phyloP scores from a whole-genome alignment of 1,140 invertebrate species.

The Thaumatotibia leucotreta region DNA sequence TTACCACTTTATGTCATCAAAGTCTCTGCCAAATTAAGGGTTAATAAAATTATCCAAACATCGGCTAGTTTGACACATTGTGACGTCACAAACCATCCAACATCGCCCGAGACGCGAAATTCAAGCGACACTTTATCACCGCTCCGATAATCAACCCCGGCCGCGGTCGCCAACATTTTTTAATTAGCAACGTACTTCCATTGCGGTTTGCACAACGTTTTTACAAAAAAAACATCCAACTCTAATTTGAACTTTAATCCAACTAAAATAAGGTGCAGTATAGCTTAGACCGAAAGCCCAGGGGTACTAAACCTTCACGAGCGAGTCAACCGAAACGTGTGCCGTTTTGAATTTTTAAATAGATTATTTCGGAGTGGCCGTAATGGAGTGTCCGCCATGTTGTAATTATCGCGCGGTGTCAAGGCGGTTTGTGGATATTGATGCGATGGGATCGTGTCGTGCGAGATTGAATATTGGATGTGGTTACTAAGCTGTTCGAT shows the following conservation, averaged over 20 bases:
- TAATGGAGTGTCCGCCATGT: constrained; percentile 40
- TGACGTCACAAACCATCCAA: background rate
- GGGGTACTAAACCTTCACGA: constrained; percentile 29
- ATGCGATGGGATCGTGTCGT: background rate
- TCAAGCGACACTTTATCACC: background rate
- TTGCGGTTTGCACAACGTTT: constrained; percentile 22
- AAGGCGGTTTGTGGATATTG: constrained; percentile 14
- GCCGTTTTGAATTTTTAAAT: constrained; percentile 57
- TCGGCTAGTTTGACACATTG: background rate
- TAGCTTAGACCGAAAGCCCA: constrained; percentile 10
- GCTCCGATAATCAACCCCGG: constrained; percentile 2
- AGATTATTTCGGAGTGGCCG: constrained; percentile 51
- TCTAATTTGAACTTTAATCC: background rate
- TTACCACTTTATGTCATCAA: too few relatives aligned
- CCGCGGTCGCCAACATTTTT: constrained; percentile 24
- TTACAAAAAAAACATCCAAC: constrained; percentile 5
- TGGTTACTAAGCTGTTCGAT: background rate
- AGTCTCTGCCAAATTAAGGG: too few relatives aligned
- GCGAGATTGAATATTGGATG: background rate
- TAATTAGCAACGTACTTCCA: constrained; percentile 36
- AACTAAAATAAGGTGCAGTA: background rate
- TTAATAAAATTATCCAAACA: too few relatives aligned
- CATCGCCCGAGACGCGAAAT: background rate
- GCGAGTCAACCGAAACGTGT: constrained; percentile 35
- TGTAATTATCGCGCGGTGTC: constrained; percentile 34